Conservation (phyloP, 2,888 invertebrate genomes). For the Coelinius sp. region DNA sequence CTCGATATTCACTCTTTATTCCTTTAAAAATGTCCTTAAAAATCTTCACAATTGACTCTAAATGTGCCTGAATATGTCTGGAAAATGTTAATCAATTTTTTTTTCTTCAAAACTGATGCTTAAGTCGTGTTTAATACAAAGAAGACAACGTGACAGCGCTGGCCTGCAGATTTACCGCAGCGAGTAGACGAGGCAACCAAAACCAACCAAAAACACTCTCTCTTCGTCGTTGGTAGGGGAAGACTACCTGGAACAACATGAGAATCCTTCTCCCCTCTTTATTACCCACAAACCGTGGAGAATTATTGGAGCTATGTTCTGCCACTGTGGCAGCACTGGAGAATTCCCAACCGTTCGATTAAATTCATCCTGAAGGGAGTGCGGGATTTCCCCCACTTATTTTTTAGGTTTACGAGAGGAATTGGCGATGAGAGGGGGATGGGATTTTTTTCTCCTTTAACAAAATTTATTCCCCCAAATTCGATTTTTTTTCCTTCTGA, state of each 20-base stretch:
- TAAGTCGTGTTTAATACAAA: neutral
- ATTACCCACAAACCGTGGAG: constrained; percentile 26
- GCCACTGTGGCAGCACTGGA: constrained; percentile 64
- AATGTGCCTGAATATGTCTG: neutral
- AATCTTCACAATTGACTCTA: neutral
- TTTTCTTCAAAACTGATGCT: neutral
- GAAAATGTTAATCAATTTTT: no score
- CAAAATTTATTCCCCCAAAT: no score
- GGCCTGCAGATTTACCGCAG: constrained; percentile 64
- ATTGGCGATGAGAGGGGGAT: neutral
- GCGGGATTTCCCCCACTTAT: constrained; percentile 5
- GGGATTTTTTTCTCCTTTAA: neutral
- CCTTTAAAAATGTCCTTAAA: neutral
- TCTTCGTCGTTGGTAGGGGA: constrained; percentile 32
- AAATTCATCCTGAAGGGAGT: constrained; percentile 51
- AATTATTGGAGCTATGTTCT: neutral
- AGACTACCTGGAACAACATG: constrained; percentile 2
- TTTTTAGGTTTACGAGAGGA: neutral
- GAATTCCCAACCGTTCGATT: constrained; percentile 65
- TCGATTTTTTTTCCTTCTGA: no score
- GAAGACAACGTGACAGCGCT: constrained; percentile 46
- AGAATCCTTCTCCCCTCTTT: constrained; percentile 9
- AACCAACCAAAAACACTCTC: constrained; percentile 44
- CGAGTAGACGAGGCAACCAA: constrained; percentile 51
- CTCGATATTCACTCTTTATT: constrained; percentile 17